Base-by-base conservation (phyloP, 2,113 vertebrate genomes). In the Ameiurus melas region DNA sequence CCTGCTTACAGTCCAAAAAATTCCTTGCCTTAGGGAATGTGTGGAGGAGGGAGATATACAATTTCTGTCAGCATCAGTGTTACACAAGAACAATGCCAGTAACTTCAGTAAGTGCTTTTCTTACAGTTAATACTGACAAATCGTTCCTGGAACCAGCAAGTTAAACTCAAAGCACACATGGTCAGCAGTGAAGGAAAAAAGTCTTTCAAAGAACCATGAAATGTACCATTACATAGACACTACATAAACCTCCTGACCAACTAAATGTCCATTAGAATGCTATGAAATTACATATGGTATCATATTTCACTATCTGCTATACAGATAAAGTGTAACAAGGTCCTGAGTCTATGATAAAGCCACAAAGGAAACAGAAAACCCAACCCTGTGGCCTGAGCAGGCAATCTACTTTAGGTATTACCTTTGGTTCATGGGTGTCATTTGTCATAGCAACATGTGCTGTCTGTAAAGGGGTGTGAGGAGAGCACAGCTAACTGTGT, bases 391-490 rank as follows among this genome's bases (percentile, higher is more conserved):
- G 51, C 87, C 85, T 79, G 71, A 86, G 64, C 86, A 83, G 89
- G 79, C 68, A 84, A 57, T 79, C 16, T 83, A 75, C 75, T 86
- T 71, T 36, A 83, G 62, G 84, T 51, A 73, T 77, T 84, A 86
- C 77, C 64, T 88, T 82, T 71, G 84, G 70, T 57, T 86, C 84
- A 47, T 43, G 78, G 51, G 58, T 86, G 89, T 88, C 87, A 90
- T 90, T 90, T 88, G 79, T 90, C 86, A 88, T n/a, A 88, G 53
- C 79, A 84, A 87, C 77, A 87, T 88, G 89, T 68, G 89, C 86
- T 90, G 86, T 88, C 86, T 77, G 70, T 86, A 66, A 87, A 87
- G 71, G 39, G 77, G 75, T 36, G 71, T 85, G 36, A 88, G 71
- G 84, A 86, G 78, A 86, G 53, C 70, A 70, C 14, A 33, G 55